Percentiles rank a stretch among this genome's conserved stretches.
phyloP scores from a whole-genome alignment of 2,888 invertebrate species.

The Lithophane ornitopus region DNA sequence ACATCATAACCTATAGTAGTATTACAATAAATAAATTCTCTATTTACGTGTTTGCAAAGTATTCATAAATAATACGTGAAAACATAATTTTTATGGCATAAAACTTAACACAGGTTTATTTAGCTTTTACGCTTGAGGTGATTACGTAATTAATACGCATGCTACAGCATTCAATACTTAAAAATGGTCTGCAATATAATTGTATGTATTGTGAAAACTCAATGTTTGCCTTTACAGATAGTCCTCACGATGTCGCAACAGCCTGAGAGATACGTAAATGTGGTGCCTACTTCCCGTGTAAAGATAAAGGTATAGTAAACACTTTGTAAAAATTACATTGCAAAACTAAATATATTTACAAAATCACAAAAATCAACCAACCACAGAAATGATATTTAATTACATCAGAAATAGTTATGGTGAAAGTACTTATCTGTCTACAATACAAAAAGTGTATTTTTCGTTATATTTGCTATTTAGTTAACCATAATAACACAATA shows the following conservation, averaged over 20 bases:
- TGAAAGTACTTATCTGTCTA: not conserved
- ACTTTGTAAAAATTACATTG: not conserved
- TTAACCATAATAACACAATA: not conserved
- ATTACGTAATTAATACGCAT: constrained; percentile 30
- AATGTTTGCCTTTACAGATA: constrained; percentile 34
- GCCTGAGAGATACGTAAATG: constrained; percentile 73
- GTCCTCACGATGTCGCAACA: constrained; percentile 27
- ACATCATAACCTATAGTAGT: constrained; percentile 27
- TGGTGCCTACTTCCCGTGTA: constrained; percentile 68
- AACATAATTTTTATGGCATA: not conserved
- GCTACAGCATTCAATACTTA: not conserved
- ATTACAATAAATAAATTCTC: not conserved
- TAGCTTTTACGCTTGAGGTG: not conserved
- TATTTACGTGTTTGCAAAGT: not conserved
- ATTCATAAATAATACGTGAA: not conserved
- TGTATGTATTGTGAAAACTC: not conserved
- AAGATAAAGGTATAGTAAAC: constrained; percentile 72
- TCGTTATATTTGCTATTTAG: not conserved
- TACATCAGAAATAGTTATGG: not conserved
- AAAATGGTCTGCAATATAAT: not conserved
- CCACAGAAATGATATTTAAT: not conserved
- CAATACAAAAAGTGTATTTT: not conserved
- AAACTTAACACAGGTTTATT: not conserved
- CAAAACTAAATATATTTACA: not conserved
- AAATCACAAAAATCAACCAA: not conserved